phyloP scores from a whole-genome alignment of 2,113 vertebrate genomes.

The Mobula hypostoma region DNA sequence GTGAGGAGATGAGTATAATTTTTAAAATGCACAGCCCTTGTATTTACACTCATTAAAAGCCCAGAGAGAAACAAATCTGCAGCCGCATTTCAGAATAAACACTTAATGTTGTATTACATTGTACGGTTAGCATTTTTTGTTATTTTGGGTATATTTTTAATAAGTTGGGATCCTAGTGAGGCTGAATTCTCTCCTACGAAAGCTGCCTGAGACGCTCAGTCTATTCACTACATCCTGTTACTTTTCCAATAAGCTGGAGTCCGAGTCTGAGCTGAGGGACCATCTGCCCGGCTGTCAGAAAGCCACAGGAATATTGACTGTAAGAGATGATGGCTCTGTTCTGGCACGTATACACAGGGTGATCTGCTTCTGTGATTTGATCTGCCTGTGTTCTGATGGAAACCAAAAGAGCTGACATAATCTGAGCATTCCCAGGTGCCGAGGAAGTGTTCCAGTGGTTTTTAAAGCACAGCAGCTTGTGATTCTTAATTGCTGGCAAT shows the following conservation, averaged over 20 bases:
- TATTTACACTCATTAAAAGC: background rate
- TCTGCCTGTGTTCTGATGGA: background rate
- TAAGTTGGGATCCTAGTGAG: background rate
- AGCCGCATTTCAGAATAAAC: background rate
- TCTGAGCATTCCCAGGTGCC: background rate
- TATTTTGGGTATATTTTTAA: background rate
- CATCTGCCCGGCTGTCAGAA: background rate
- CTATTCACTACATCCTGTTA: background rate
- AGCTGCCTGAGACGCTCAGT: background rate
- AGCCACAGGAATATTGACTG: background rate
- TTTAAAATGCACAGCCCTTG: background rate
- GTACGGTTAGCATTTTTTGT: background rate
- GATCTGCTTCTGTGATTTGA: background rate
- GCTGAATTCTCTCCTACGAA: background rate
- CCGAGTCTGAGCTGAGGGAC: background rate
- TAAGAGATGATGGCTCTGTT: background rate
- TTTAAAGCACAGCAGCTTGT: background rate
- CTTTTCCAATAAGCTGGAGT: background rate
- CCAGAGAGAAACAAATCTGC: background rate
- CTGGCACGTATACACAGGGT: background rate
- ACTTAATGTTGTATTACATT: background rate
- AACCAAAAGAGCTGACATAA: background rate
- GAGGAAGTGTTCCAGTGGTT: background rate
- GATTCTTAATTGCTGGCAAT: background rate
- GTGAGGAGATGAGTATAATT: background rate